Conservation (phyloP, 2,888 invertebrate species). For the Nomada fabriciana region DNA sequence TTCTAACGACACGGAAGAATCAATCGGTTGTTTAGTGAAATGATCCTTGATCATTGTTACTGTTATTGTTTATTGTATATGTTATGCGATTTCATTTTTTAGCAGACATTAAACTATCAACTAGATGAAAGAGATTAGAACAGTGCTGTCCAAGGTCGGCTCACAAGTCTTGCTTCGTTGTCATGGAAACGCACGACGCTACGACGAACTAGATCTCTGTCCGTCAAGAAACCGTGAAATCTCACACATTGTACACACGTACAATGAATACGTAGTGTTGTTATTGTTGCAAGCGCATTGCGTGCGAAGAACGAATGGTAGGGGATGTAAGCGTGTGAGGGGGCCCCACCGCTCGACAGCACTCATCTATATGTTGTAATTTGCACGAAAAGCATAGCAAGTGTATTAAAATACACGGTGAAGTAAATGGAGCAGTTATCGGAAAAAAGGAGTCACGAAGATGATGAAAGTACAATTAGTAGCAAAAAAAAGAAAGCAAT, state of each 20-base stretch:
- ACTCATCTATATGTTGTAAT: slow-evolving; percentile 10
- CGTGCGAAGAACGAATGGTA: too few species aligned
- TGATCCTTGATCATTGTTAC: slow-evolving; percentile 8
- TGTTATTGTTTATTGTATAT: background rate
- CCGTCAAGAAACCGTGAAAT: too few species aligned
- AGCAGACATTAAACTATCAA: background rate
- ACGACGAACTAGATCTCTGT: too few species aligned
- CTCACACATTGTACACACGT: too few species aligned
- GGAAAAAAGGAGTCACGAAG: slow-evolving; percentile 32
- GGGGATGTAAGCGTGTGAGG: too few species aligned
- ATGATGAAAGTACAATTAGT: background rate
- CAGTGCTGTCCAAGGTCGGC: too few species aligned
- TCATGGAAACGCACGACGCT: too few species aligned
- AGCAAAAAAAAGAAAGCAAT: background rate
- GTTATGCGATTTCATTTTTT: background rate
- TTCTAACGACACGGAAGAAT: background rate
- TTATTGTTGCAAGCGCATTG: too few species aligned
- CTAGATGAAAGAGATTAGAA: background rate
- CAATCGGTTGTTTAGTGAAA: background rate
- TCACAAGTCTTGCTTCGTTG: too few species aligned
- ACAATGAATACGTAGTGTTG: too few species aligned
- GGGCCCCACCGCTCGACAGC: too few species aligned
- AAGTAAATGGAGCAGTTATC: slow-evolving; percentile 43
- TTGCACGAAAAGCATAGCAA: background rate
- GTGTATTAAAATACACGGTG: background rate